Conservation (phyloP, 2,888 invertebrate species). For the Eristalis intricaria region DNA sequence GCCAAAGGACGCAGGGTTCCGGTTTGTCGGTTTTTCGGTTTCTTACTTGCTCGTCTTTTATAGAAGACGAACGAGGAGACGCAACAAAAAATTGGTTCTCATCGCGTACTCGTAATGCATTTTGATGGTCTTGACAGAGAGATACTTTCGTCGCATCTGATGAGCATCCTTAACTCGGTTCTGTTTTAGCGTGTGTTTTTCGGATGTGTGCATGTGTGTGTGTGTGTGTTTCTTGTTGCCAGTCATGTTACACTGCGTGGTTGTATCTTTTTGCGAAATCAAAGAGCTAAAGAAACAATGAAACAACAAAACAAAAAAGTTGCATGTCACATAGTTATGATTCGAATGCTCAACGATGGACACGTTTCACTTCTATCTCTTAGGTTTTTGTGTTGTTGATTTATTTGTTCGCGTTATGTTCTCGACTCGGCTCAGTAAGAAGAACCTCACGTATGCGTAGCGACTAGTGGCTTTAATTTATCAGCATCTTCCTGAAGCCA, state of each 20-base stretch:
- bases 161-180: conserved; percentile 49
- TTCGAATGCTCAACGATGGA: conserved; percentile 50
- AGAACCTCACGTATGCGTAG: conserved; percentile 52
- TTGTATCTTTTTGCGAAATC: conserved; percentile 65
- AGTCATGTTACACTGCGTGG: conserved; percentile 56
- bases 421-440: conserved; percentile 12
- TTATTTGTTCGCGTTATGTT: conserved; percentile 4
- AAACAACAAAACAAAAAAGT: neutral
- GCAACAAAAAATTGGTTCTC: conserved; percentile 64
- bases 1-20: conserved; percentile 1
- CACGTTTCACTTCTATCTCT: conserved; percentile 36
- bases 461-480: conserved; percentile 23
- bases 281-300: conserved; percentile 26
- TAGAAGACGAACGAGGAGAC: conserved; percentile 28
- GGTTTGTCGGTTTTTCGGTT: neutral
- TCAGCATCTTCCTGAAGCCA: conserved; percentile 27
- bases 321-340: conserved; percentile 65
- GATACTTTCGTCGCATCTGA: conserved; percentile 53
- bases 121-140: conserved; percentile 56
- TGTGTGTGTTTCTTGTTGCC: conserved; percentile 24
- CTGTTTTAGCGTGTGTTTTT: neutral
- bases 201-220: neutral
- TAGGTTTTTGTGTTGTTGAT: conserved; percentile 5
- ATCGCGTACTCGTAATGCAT: conserved; percentile 69
- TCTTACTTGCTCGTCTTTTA: neutral